These are phyloP conservation scores for Leptopilina drosophilae DNA, from an alignment of 2,888 invertebrate genomes.

Conservation along the genomic window DNA sequence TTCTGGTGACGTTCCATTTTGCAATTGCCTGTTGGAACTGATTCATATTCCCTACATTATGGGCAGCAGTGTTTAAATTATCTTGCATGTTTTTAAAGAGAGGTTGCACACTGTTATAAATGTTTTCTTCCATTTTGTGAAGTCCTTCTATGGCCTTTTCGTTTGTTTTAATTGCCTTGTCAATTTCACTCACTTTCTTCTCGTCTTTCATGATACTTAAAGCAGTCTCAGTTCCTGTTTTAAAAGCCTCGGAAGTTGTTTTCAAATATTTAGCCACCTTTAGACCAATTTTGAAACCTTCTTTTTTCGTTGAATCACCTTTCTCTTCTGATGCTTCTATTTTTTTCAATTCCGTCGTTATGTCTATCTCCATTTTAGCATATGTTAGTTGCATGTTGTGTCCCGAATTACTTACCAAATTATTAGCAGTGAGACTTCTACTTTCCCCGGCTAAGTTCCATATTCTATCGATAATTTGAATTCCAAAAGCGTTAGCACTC, in stretches of 20 bases:
- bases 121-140: too few species aligned
- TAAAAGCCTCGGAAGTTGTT: neutral
- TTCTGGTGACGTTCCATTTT: too few species aligned
- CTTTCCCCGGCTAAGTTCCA: too few species aligned
- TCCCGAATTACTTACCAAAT: neutral
- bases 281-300: neutral
- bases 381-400: neutral
- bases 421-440: too few species aligned
- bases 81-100: too few species aligned
- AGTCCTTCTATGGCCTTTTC: too few species aligned
- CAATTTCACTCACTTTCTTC: neutral
- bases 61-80: neutral
- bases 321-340: neutral
- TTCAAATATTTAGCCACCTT: neutral
- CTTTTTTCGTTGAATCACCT: neutral
- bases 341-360: neutral
- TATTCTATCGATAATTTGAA: too few species aligned
- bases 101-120: too few species aligned
- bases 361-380: neutral
- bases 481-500: too few species aligned
- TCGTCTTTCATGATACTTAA: neutral
- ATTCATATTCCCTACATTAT: too few species aligned
- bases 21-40: too few species aligned
- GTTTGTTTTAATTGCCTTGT: too few species aligned
- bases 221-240: neutral